Percentiles rank a stretch among this genome's conserved stretches.
These are phyloP conservation scores for Enteromius treurensis DNA, from an alignment of 2,797 vertebrate genomes.

Conservation along the genomic window DNA sequence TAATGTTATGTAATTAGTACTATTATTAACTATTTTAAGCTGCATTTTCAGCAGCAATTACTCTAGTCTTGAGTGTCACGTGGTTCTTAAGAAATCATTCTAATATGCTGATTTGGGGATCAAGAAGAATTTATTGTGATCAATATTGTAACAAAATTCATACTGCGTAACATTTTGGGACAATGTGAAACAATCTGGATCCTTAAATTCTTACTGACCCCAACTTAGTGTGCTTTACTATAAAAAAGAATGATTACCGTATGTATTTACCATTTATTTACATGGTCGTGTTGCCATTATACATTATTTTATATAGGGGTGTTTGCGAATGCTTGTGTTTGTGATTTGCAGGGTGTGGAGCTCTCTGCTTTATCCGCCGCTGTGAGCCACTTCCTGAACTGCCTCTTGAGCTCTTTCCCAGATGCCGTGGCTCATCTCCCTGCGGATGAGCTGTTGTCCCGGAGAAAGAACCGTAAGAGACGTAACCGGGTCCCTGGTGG, in stretches of 20 bases:
- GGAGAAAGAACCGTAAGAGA: constrained; percentile 92
- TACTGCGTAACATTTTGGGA: not conserved
- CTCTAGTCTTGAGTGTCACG: not conserved
- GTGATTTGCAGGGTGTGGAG: constrained; percentile 86
- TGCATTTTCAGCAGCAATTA: not conserved
- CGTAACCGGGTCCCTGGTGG: constrained; percentile 90
- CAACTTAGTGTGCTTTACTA: too few species aligned
- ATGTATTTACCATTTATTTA: not conserved
- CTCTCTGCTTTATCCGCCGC: constrained; percentile 94
- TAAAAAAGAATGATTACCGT: not conserved
- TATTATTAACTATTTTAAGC: not conserved
- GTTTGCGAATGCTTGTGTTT: not conserved
- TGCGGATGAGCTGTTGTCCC: constrained; percentile 92
- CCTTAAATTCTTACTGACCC: not conserved
- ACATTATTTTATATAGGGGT: not conserved
- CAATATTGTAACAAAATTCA: not conserved
- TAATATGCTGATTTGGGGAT: not conserved
- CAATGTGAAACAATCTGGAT: not conserved
- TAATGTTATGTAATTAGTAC: not conserved
- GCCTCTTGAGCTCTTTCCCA: constrained; percentile 95
- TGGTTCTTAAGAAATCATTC: not conserved
- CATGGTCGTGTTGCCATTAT: not conserved
- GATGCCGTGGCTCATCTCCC: constrained; percentile 95
- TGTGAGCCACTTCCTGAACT: constrained; percentile 98
- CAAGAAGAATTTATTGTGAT: too few species aligned